Base-by-base conservation (phyloP, 1,140 invertebrate genomes). In the Drusus annulatus region DNA sequence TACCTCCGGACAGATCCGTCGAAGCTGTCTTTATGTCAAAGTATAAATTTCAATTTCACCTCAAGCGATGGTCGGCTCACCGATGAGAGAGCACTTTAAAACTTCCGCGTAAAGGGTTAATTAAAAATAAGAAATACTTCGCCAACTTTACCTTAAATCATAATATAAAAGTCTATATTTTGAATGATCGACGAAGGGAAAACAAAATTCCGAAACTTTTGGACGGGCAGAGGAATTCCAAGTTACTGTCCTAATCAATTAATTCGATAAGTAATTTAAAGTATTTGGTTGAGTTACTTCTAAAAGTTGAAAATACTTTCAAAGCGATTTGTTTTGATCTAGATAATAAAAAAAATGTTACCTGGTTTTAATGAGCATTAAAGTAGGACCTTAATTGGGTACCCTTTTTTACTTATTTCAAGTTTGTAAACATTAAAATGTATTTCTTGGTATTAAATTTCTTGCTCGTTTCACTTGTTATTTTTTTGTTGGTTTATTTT, bases 1-100 rank as follows among this genome's bases (percentile, higher is more conserved):
- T 23, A 52, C 51, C 63, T 78, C n/a, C 16, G 10, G 10, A 31
- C 13, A 31, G 21, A 65, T 28, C 19, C 2, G 19, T 16, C 58
- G 21, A 17, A 51, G 19, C 76, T 45, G 15, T 69, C 16, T 56
- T 52, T 62, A 5, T 78, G 62, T 78, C 65, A 71, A 68, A 78
- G 76, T 21, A 69, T 65, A 69, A 78, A 56, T 78, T 78, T 78
- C 76, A 71, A 78, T 78, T 78, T 69, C 54, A 54, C 76, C 76
- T 31, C 17, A 23, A 25, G 62, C 45, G 21, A 50, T 65, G 31
- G 31, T 68, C 36, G 76, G 21, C 17, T 15, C 68, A 77, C 28
- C 68, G 45, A n/a, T 60, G 19, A 21, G 19, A 62, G 23, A 58
- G 21, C 36, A 23, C 75, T 25, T 65, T 15, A 23, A 52, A 65